These are phyloP conservation scores for Hypomesus transpacificus DNA, from an alignment of 2,113 vertebrate species.

Conservation along the genomic window DNA sequence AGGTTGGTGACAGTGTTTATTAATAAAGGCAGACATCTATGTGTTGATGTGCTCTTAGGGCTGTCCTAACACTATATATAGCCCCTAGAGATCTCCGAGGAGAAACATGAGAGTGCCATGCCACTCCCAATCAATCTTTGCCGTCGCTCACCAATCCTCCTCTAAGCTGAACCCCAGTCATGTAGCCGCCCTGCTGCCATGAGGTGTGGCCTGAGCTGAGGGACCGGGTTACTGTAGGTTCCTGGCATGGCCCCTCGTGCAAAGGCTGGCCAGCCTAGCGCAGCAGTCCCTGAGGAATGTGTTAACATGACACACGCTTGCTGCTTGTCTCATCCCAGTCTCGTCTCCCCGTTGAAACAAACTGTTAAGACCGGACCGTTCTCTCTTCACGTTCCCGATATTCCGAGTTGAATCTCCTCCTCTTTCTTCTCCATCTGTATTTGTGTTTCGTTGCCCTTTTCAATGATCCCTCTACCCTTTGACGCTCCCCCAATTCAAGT, in stretches of 20 bases:
- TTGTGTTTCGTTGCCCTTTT: too few species aligned
- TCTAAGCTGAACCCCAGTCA: too few species aligned
- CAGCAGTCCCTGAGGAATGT: constrained; percentile 49
- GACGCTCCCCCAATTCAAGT: constrained; percentile 45
- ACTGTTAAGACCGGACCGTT: constrained; percentile 17
- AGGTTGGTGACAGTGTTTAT: constrained; percentile 56
- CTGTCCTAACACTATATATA: constrained; percentile 68
- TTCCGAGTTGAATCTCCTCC: constrained; percentile 22
- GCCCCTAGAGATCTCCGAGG: constrained; percentile 50
- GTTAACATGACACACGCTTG: constrained; percentile 57
- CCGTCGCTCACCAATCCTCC: too few species aligned
- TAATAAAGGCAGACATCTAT: constrained; percentile 51
- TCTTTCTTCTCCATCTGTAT: not conserved
- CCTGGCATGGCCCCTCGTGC: constrained; percentile 48
- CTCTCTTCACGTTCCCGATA: constrained; percentile 27
- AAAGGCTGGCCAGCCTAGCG: constrained; percentile 40
- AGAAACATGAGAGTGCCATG: constrained; percentile 58
- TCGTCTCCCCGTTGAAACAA: constrained; percentile 51
- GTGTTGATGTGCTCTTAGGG: constrained; percentile 55
- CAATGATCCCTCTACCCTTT: constrained; percentile 38
- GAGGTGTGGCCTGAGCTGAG: constrained; percentile 15
- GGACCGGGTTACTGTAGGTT: constrained; percentile 51
- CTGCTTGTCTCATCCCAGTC: constrained; percentile 34
- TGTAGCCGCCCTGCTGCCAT: too few species aligned
- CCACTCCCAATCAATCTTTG: constrained; percentile 49